These are phyloP conservation scores for Patagioenas fasciata DNA, from an alignment of 2,113 vertebrate genomes.

Conservation along the genomic window DNA sequence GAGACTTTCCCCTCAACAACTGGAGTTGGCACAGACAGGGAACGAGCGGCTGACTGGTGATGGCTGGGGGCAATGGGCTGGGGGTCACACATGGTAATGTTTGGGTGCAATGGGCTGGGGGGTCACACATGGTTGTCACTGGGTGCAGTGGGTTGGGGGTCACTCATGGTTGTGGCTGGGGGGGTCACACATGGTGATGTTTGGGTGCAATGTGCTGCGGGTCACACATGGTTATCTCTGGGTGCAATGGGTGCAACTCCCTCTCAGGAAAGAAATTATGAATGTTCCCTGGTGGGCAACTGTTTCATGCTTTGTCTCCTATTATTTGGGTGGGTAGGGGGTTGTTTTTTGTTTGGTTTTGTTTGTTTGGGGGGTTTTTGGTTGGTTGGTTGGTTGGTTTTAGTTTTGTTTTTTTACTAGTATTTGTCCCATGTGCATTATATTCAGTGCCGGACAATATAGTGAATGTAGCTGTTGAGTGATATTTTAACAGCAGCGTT, in stretches of 20 bases:
- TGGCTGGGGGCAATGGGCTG: neutral
- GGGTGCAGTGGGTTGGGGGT: too few species aligned
- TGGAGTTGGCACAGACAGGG: accelerated
- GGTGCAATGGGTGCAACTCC: neutral
- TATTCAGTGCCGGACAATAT: neutral
- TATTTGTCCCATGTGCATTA: neutral
- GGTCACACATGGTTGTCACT: neutral
- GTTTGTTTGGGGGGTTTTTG: too few species aligned
- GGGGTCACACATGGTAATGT: too few species aligned
- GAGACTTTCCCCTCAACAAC: neutral
- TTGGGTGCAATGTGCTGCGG: neutral
- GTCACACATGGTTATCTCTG: neutral
- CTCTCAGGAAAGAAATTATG: neutral
- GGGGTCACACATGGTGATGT: neutral
- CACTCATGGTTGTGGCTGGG: too few species aligned
- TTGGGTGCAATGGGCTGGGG: neutral
- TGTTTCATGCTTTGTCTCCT: neutral
- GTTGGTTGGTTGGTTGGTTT: too few species aligned
- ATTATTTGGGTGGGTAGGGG: neutral
- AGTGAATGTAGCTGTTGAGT: neutral
- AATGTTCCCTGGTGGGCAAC: neutral
- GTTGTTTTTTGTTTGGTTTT: too few species aligned
- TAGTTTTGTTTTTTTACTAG: neutral
- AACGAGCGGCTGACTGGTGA: neutral
- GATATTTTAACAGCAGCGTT: neutral